Evolutionary conservation across 1,140 invertebrate genomes (phyloP).

Genomic region (Andricus grossulariae): DNA sequence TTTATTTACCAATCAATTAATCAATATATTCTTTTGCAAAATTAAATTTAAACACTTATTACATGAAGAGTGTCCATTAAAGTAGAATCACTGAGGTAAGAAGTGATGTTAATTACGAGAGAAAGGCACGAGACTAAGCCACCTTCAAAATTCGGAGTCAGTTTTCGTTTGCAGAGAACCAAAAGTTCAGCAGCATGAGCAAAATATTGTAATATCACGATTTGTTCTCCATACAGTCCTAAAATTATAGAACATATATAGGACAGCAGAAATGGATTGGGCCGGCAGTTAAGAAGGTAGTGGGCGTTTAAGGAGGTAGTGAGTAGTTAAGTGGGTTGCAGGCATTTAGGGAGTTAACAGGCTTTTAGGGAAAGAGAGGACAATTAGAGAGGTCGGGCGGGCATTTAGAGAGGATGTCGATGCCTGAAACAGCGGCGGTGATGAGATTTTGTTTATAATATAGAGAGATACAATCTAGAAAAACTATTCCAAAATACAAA

Average conservation of each 20-base stretch:
- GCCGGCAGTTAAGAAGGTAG: no score
- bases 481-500: conserved; percentile 35
- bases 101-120: conserved; percentile 87
- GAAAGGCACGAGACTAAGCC: conserved; percentile 91
- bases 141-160: conserved; percentile 90
- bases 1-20: no score
- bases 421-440: no score
- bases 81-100: conserved; percentile 88
- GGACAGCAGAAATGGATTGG: no score
- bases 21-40: not conserved
- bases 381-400: no score
- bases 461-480: conserved; percentile 12
- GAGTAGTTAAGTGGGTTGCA: no score
- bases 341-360: no score
- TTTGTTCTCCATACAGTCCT: conserved; percentile 94
- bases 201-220: conserved; percentile 95
- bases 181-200: conserved; percentile 92
- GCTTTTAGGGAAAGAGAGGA: no score
- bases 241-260: conserved; percentile 53
- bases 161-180: conserved; percentile 83
- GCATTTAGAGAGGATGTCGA: no score
- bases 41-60: conserved; percentile 44
- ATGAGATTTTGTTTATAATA: no score
- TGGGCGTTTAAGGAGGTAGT: no score
- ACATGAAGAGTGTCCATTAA: conserved; percentile 92